phyloP scores from a whole-genome alignment of 2,113 vertebrate genomes.

The Plecotus auritus region DNA sequence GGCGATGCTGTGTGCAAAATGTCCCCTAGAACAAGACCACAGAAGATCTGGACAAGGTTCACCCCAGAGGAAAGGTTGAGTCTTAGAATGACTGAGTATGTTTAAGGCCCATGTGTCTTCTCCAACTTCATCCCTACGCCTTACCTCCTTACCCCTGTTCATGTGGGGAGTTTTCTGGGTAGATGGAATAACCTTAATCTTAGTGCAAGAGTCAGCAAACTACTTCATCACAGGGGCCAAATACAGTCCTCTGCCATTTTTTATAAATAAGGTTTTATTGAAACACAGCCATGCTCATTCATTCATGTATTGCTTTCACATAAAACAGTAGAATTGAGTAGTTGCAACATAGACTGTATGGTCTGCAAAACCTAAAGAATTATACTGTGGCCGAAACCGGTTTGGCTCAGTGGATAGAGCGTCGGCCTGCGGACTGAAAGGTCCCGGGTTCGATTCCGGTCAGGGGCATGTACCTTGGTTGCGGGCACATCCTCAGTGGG shows the following conservation, averaged over 20 bases:
- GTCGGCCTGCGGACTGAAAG: too few relatives aligned
- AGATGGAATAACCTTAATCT: not conserved
- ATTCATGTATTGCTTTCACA: constrained; percentile 16
- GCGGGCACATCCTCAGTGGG: too few relatives aligned
- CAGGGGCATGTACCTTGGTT: too few relatives aligned
- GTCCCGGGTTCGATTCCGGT: too few relatives aligned
- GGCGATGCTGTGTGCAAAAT: not conserved
- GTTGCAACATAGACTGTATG: not conserved
- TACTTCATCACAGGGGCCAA: not conserved
- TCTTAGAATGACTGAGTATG: not conserved
- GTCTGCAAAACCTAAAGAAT: not conserved
- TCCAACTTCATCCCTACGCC: not conserved
- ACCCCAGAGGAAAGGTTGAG: not conserved
- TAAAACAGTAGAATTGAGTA: not conserved
- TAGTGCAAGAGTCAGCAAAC: not conserved
- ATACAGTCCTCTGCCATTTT: not conserved
- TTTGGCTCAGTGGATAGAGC: too few relatives aligned
- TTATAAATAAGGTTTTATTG: constrained; percentile 38
- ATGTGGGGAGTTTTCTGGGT: not conserved
- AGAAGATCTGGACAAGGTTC: not conserved
- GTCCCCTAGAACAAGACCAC: not conserved
- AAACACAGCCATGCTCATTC: not conserved
- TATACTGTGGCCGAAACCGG: not conserved
- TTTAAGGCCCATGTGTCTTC: not conserved
- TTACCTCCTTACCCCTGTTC: not conserved